Conservation (phyloP, 1,140 invertebrate genomes). For the Apis dorsata region DNA sequence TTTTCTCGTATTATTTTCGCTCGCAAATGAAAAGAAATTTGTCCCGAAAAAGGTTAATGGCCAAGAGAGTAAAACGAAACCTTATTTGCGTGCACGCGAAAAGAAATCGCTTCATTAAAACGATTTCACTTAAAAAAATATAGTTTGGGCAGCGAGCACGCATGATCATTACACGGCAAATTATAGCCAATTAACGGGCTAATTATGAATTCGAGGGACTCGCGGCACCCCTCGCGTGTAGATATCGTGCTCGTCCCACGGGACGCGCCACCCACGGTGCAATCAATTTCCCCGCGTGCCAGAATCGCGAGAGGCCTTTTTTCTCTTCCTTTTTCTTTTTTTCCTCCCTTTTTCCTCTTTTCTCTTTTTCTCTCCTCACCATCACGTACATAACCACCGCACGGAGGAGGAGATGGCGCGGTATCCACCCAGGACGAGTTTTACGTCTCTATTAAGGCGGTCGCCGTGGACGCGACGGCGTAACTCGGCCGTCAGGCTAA, state of each 20-base stretch:
- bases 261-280: constrained; percentile 60
- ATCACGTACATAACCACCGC: neutral
- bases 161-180: constrained; percentile 75
- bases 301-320: constrained; percentile 44
- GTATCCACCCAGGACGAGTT: constrained; percentile 46
- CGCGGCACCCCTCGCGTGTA: neutral
- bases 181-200: constrained; percentile 77
- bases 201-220: constrained; percentile 73
- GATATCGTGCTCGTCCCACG: neutral
- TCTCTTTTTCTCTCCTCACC: constrained; percentile 56
- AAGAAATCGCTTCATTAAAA: constrained; percentile 19
- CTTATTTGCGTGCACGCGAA: neutral
- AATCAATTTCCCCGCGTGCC: constrained; percentile 69
- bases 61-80: too few relatives aligned
- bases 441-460: constrained; percentile 71
- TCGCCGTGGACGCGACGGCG: constrained; percentile 45
- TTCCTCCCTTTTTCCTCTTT: neutral
- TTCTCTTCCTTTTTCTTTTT: neutral
- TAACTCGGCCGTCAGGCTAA: constrained; percentile 70
- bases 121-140: neutral
- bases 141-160: neutral
- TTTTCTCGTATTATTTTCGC: too few relatives aligned
- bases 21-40: neutral
- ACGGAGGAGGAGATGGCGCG: neutral
- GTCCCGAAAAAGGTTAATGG: too few relatives aligned